Base-by-base conservation (phyloP, 2,888 invertebrate genomes). In the Fabriciana adippe region DNA sequence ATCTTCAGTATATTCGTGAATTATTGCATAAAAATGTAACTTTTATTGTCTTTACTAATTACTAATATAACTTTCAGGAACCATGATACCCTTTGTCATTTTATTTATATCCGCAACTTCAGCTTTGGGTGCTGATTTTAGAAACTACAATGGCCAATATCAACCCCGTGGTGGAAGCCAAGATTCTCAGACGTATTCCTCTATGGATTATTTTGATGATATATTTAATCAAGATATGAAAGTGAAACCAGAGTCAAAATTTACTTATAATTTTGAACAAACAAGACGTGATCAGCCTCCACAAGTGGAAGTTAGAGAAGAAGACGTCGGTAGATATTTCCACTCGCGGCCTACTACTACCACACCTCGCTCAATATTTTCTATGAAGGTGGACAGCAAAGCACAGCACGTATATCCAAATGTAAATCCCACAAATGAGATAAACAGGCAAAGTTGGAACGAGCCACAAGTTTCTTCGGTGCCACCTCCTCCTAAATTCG, bases 261-360 rank as follows among this genome's bases (percentile, higher is more conserved):
- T 85, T 6, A 67, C 78, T 47, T 85, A 73, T 71, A 81, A 79
- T 67, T 85, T 81, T 55, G 76, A 84, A 67, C 84, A 85, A 67
- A 71, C 72, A 31, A 77, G 79, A 67, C 74, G 67, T 13, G 79
- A 81, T 55, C 81, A 84, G 67, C 79, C 79, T 5, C 74, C 81
- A 1, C 81, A 81, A 64, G 68, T 84, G 6, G 82, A 85, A 70
- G 72, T 76, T 63, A 79, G 81, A 73, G 79, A 83, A 54, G 85
- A 85, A 72, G 77, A 80, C 64, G 70, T 83, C 15, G 78, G 79
- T 54, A 77, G 76, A 35, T 85, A 85, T 64, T 76, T 82, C 74
- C 70, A 78, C 69, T 76, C 71, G 62, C 74, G 70, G 65, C 73
- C 74, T 21, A 74, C 66, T 51, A 75, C 71, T 3, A 78, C 78